Conservation (phyloP, 2,797 vertebrate genomes). For the Lagocephalus sceleratus region DNA sequence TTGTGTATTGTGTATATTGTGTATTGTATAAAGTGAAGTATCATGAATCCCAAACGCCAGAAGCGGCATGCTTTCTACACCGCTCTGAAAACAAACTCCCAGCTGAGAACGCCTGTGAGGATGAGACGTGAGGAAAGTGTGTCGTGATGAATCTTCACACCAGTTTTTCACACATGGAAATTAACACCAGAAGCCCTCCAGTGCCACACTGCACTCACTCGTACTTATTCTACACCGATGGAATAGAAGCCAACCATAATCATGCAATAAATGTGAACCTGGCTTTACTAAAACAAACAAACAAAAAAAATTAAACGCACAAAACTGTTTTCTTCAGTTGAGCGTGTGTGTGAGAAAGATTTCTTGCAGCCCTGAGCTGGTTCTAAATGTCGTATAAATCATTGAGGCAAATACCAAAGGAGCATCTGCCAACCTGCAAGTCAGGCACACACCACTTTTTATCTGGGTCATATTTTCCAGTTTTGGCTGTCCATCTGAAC, state of each 20-base stretch:
- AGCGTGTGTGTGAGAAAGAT: slow-evolving; percentile 8
- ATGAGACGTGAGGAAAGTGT: not conserved
- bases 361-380: slow-evolving; percentile 24
- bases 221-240: slow-evolving; percentile 8
- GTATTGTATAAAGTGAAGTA: too few species aligned
- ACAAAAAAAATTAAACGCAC: not conserved
- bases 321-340: not conserved
- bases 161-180: slow-evolving; percentile 33
- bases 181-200: slow-evolving; percentile 22
- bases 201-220: slow-evolving; percentile 29
- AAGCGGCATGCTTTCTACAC: too few species aligned
- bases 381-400: slow-evolving; percentile 36
- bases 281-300: not conserved
- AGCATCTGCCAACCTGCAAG: slow-evolving; percentile 18
- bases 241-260: slow-evolving; percentile 4
- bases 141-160: slow-evolving; percentile 29
- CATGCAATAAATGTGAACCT: not conserved
- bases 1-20: too few species aligned
- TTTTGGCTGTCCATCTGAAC: slow-evolving; percentile 1
- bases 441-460: slow-evolving; percentile 3
- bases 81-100: too few species aligned
- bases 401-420: slow-evolving; percentile 23
- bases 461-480: not conserved
- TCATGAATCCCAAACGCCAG: too few species aligned
- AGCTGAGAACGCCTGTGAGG: too few species aligned